Evolutionary conservation across 2,888 invertebrate species (phyloP), one percentile per base, ranked within the genome.

Genomic region (Troides helena): DNA sequence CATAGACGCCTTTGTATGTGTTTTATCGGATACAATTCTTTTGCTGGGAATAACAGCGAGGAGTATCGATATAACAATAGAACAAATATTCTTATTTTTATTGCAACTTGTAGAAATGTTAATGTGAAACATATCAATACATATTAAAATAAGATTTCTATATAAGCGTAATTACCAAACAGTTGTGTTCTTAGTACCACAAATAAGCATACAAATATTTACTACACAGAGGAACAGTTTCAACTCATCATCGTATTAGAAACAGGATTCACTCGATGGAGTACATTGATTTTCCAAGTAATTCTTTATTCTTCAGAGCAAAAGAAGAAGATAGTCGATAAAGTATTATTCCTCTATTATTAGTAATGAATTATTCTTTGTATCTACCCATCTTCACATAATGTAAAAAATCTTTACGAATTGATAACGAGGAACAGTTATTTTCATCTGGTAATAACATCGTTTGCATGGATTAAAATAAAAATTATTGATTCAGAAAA

Each of bases 1-100:
- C 69, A 72, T 71, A 65, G 72, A 67, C 61, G 59, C 46, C 39
- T 12, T 58, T 68, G 59, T 68, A 57, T 68, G 59, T 64, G 63
- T 64, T 68, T 68, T 60, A 68, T 68, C 59, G 68, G 50, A 50
- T 58, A 63, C 59, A 23, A 64, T 68, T 63, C 63, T 21, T 50
- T 50, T 50, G 17, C 18, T 5, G 17, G 50, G 50, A 14, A 18
- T 50, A 50, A 50, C 50, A 50, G 17, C 17, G 50, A 50, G 18
- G 50, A 50, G 18, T 17, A 50, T 50, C 18, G 50, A 17, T 50
- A 18, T 50, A 14, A 50, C 18, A 50, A 50, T 50, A 50, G 17
- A 17, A 2, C 0, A 50, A 50, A 50, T 14, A 17, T 14, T 12
- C 14, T 17, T 14, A 50, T 50, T 50, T 17, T 50, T 14, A 14